Conservation (phyloP, 1,140 invertebrate genomes). For the Bombus waltoni region DNA sequence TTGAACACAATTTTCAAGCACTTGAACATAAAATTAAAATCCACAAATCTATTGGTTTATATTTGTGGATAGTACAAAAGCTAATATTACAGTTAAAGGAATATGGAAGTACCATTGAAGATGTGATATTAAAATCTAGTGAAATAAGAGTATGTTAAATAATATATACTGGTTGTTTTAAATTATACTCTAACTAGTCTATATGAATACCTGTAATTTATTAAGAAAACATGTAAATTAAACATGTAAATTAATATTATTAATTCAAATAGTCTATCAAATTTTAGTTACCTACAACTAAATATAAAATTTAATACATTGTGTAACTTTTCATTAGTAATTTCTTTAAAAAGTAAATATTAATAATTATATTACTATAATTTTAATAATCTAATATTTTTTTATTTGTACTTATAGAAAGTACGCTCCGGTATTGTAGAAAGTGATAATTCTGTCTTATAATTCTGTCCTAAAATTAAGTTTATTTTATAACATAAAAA, state of each 20-base stretch:
- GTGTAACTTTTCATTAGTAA: not conserved
- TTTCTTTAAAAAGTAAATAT: not conserved
- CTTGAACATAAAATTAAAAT: slow-evolving; percentile 34
- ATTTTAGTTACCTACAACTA: not conserved
- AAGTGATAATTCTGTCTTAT: not conserved
- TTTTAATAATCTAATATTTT: too few species aligned
- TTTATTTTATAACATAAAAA: not conserved
- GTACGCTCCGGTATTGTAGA: not conserved
- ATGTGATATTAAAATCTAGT: slow-evolving; percentile 1
- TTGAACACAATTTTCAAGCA: slow-evolving; percentile 19
- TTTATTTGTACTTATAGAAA: not conserved
- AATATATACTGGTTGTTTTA: not conserved
- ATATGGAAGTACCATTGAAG: slow-evolving; percentile 6
- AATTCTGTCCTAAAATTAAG: not conserved
- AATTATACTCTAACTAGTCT: too few species aligned
- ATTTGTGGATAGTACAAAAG: slow-evolving; percentile 21
- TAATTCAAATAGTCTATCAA: not conserved
- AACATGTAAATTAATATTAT: too few species aligned
- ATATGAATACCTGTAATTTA: too few species aligned
- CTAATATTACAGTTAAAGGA: not conserved
- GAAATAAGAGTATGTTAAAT: not conserved
- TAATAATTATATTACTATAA: not conserved
- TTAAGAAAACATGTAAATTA: too few species aligned
- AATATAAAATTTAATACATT: not conserved
- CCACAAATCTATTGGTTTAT: not conserved